A percentile compares a stretch with the other conserved stretches of the same genome.
Evolutionary conservation across 2,888 invertebrate genomes (phyloP).

Genomic region (Synergus umbraculus): DNA sequence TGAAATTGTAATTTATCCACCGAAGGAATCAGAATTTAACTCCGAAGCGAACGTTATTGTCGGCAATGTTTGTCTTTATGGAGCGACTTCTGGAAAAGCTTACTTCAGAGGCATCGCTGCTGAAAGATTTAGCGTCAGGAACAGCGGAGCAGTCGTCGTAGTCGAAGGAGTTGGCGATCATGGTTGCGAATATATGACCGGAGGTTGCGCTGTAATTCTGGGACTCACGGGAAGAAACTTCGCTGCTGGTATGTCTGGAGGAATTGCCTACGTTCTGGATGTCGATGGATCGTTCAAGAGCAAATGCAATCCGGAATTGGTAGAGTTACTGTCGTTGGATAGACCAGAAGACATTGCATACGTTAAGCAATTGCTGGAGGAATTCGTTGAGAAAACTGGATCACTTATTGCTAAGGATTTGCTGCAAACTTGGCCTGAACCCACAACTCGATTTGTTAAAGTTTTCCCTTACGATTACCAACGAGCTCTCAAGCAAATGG

Average conservation of each 20-base stretch:
- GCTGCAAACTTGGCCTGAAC: slow-evolving; percentile 88
- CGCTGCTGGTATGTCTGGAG: slow-evolving; percentile 99
- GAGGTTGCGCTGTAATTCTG: slow-evolving; percentile 92
- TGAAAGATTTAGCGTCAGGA: slow-evolving; percentile 98
- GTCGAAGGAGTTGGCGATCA: slow-evolving; percentile 99
- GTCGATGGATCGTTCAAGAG: slow-evolving; percentile 89
- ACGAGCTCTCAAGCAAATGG: slow-evolving; percentile 87
- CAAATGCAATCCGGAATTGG: slow-evolving; percentile 96
- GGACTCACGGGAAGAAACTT: slow-evolving; percentile 98
- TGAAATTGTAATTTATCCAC: slow-evolving; percentile 94
- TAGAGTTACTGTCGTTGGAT: slow-evolving; percentile 92
- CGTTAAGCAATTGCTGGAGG: slow-evolving; percentile 87
- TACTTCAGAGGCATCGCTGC: slow-evolving; percentile 98
- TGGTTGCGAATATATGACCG: slow-evolving; percentile 99
- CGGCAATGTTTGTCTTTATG: slow-evolving; percentile 98
- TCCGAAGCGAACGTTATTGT: slow-evolving; percentile 97
- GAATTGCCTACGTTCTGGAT: slow-evolving; percentile 97
- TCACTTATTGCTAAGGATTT: slow-evolving; percentile 90
- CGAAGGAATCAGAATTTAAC: slow-evolving; percentile 89
- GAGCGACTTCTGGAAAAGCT: slow-evolving; percentile 95
- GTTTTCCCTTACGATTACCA: slow-evolving; percentile 98
- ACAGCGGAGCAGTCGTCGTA: slow-evolving; percentile 97
- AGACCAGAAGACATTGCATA: slow-evolving; percentile 86
- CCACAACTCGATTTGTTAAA: slow-evolving; percentile 91
- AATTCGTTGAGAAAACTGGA: slow-evolving; percentile 93